Evolutionary conservation across 2,888 invertebrate genomes (phyloP).

Genomic region (Drosophila anomalata): DNA sequence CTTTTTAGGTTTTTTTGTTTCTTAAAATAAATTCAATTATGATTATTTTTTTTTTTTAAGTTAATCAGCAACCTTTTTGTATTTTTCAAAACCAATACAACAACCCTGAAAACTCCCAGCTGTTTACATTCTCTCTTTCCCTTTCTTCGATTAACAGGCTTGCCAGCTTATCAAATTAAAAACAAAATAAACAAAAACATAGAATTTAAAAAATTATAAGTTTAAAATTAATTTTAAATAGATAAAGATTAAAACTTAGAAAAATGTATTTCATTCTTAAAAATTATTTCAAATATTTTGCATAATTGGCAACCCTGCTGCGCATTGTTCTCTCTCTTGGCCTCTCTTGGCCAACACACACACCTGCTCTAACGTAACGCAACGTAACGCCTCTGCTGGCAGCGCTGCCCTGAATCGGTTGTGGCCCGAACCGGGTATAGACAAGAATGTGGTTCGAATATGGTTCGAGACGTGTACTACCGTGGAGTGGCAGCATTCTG

Average conservation of each 20-base stretch:
- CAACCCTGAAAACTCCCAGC: slow-evolving; percentile 59
- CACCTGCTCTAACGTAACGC: slow-evolving; percentile 21
- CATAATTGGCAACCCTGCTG: slow-evolving; percentile 36
- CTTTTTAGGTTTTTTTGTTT: background rate
- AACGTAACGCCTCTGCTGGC: too few relatives aligned
- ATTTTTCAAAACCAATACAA: slow-evolving; percentile 9
- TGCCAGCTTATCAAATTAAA: too few relatives aligned
- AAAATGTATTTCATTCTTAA: background rate
- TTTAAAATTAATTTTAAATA: background rate
- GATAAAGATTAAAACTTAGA: too few relatives aligned
- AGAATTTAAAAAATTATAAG: background rate
- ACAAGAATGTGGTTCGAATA: too few relatives aligned
- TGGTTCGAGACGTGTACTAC: too few relatives aligned
- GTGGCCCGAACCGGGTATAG: too few relatives aligned
- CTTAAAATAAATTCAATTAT: background rate
- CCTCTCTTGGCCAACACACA: slow-evolving; percentile 69
- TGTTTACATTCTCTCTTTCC: slow-evolving; percentile 42
- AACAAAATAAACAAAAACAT: background rate
- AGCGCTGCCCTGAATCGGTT: too few relatives aligned
- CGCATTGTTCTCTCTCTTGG: slow-evolving; percentile 36
- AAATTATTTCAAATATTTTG: too few relatives aligned
- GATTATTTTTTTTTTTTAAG: background rate
- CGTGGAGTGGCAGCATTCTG: too few relatives aligned
- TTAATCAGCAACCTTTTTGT: background rate
- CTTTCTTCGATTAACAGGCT: background rate